phyloP scores from a whole-genome alignment of 2,113 vertebrate genomes.

The Oncorhynchus keta region DNA sequence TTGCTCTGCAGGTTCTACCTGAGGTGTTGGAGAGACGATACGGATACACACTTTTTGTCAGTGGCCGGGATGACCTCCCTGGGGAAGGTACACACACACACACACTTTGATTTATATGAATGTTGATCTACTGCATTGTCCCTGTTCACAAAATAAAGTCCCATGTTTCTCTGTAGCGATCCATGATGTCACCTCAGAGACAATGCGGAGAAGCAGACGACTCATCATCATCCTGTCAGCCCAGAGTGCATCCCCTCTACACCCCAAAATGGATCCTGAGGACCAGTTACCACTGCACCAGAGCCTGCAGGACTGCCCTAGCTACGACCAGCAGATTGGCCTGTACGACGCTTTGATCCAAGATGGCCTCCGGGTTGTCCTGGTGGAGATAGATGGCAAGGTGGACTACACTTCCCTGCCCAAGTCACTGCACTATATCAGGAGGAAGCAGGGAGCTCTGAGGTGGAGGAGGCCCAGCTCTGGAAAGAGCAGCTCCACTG shows the following conservation, averaged over 20 bases:
- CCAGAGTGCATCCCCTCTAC: background rate
- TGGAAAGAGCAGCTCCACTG: conserved; percentile 1
- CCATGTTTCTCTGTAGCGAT: conserved; percentile 65
- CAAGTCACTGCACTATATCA: conserved; percentile 82
- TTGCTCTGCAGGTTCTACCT: conserved; percentile 76
- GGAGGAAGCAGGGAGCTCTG: conserved; percentile 79
- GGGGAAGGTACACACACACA: conserved; percentile 81
- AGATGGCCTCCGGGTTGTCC: conserved; percentile 77
- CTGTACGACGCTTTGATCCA: conserved; percentile 79
- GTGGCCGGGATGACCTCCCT: conserved; percentile 82
- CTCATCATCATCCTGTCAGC: conserved; percentile 79
- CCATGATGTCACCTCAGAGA: conserved; percentile 70
- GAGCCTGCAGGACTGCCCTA: conserved; percentile 40
- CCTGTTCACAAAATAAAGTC: background rate
- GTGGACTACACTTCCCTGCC: conserved; percentile 75
- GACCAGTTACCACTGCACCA: background rate
- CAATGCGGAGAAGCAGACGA: conserved; percentile 73
- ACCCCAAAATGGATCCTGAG: background rate
- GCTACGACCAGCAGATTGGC: conserved; percentile 77
- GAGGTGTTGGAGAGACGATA: conserved; percentile 80
- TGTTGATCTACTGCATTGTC: background rate
- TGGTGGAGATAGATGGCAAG: conserved; percentile 77
- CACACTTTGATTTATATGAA: background rate
- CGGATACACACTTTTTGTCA: conserved; percentile 85
- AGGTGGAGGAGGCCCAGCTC: conserved; percentile 65